A percentile compares a stretch with the other conserved stretches of the same genome.
phyloP scores from a whole-genome alignment of 2,797 vertebrate species.

The Thamnophis elegans region DNA sequence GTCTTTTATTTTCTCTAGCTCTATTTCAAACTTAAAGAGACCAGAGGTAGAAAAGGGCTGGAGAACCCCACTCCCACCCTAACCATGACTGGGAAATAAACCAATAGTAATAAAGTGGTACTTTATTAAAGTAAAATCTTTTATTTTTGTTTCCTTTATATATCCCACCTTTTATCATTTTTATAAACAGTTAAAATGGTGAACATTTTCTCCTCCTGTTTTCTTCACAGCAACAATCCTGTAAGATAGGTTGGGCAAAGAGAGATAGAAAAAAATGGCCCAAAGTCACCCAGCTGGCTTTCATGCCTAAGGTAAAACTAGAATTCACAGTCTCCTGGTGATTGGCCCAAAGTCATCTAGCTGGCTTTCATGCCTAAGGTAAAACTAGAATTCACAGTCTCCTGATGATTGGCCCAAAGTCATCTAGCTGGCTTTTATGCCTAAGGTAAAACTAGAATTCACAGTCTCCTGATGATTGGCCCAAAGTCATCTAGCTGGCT shows the following conservation, averaged over 20 bases:
- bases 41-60: background rate
- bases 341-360: too few relatives aligned
- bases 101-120: background rate
- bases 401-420: too few relatives aligned
- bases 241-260: background rate
- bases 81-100: background rate
- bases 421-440: too few relatives aligned
- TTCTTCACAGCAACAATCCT: background rate
- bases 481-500: background rate
- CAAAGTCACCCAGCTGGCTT: too few relatives aligned
- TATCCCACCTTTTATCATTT: background rate
- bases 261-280: background rate
- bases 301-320: too few relatives aligned
- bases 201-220: background rate
- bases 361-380: too few relatives aligned
- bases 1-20: background rate
- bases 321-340: too few relatives aligned
- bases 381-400: too few relatives aligned
- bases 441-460: too few relatives aligned
- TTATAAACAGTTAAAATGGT: background rate
- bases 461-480: fast-evolving
- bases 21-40: background rate
- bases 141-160: background rate
- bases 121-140: background rate
- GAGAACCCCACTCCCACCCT: too few relatives aligned